These are phyloP conservation scores for Morus bassanus DNA, from an alignment of 2,797 vertebrate species.

Conservation along the genomic window DNA sequence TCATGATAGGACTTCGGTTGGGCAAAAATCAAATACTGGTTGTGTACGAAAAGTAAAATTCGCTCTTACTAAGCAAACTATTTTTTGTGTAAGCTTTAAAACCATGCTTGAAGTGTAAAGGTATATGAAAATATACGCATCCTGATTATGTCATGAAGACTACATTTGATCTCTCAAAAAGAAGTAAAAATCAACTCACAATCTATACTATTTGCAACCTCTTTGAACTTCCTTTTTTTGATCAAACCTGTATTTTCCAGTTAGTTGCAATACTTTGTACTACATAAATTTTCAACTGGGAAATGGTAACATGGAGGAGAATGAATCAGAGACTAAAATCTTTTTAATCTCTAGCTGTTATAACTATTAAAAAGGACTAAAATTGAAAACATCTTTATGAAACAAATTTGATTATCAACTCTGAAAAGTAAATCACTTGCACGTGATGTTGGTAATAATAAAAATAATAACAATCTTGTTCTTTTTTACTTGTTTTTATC, in stretches of 20 bases:
- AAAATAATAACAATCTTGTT: neutral
- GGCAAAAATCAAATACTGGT: neutral
- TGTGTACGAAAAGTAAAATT: neutral
- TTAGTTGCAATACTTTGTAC: neutral
- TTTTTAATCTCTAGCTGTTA: neutral
- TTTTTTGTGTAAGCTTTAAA: neutral
- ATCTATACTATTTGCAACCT: neutral
- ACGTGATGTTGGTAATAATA: neutral
- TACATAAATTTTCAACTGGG: neutral
- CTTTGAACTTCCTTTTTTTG: neutral
- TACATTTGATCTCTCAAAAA: neutral
- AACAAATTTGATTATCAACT: neutral
- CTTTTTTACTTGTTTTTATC: neutral
- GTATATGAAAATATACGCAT: neutral
- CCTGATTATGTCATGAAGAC: neutral
- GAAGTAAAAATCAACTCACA: neutral
- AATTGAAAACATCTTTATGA: neutral
- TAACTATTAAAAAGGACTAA: neutral
- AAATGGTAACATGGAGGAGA: neutral
- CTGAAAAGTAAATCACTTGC: neutral
- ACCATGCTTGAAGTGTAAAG: neutral
- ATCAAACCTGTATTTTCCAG: neutral
- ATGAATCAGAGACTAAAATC: neutral
- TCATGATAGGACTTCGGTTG: neutral
- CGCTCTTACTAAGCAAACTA: neutral